Conservation (phyloP, 1,140 invertebrate species). For the Meteorus sp. region DNA sequence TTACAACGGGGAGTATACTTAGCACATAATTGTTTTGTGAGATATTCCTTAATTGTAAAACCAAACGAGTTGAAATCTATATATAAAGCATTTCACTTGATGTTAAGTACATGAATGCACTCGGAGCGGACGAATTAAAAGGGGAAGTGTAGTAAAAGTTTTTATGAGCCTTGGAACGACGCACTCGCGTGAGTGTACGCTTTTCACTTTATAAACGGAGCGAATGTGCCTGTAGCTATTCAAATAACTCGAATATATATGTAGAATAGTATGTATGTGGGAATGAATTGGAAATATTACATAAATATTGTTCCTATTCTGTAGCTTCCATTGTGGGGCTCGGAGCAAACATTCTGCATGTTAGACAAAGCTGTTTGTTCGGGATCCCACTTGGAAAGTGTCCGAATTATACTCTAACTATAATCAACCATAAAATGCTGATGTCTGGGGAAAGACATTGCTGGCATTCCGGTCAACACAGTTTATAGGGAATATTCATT, state of each 20-base stretch:
- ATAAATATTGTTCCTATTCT: too few relatives aligned
- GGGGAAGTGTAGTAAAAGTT: conserved; percentile 21
- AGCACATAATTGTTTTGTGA: not conserved
- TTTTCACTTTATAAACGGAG: not conserved
- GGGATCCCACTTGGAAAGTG: too few relatives aligned
- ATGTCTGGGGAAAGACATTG: too few relatives aligned
- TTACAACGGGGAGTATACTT: not conserved
- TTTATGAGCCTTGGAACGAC: not conserved
- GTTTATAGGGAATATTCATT: too few relatives aligned
- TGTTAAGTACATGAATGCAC: conserved; percentile 15
- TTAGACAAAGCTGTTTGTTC: too few relatives aligned
- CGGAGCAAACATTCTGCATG: too few relatives aligned
- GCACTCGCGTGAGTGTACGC: not conserved
- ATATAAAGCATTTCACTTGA: not conserved
- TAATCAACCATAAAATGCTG: too few relatives aligned
- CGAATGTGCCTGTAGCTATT: not conserved
- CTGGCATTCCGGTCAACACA: too few relatives aligned
- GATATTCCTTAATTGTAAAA: not conserved
- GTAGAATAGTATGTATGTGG: not conserved
- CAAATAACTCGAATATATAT: not conserved
- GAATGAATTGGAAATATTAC: too few relatives aligned
- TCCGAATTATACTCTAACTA: too few relatives aligned
- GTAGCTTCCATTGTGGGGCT: too few relatives aligned
- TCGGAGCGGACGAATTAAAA: conserved; percentile 5
- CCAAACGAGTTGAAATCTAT: conserved; percentile 2